phyloP scores from a whole-genome alignment of 1,140 invertebrate genomes.

The Aphis craccivora region DNA sequence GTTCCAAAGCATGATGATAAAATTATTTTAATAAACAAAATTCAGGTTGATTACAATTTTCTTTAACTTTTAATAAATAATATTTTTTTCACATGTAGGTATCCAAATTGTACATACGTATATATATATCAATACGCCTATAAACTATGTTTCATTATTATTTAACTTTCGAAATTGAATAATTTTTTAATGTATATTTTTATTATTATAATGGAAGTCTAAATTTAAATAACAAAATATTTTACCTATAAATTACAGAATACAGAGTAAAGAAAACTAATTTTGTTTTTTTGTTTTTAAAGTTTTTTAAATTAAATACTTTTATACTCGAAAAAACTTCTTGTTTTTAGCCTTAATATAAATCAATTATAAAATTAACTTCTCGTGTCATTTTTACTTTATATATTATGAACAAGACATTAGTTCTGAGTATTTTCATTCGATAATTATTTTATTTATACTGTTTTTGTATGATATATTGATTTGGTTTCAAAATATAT shows the following conservation, averaged over 20 bases:
- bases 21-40: background rate
- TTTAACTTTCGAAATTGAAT: background rate
- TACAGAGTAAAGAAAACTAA: background rate
- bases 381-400: background rate
- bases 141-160: background rate
- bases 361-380: background rate
- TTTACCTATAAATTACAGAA: background rate
- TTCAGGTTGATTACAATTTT: background rate
- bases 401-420: background rate
- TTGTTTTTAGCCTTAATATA: background rate
- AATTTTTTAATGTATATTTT: background rate
- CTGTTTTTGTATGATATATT: background rate
- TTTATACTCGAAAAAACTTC: background rate
- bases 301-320: background rate
- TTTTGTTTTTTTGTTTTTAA: background rate
- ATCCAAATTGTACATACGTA: no score
- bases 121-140: no score
- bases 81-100: background rate
- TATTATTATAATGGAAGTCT: background rate
- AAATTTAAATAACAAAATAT: background rate
- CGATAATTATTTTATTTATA: background rate
- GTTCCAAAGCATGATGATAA: background rate
- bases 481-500: background rate
- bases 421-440: background rate
- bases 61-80: background rate